Evolutionary conservation across 2,113 vertebrate species (phyloP).

Genomic region (Hymenochirus boettgeri): DNA sequence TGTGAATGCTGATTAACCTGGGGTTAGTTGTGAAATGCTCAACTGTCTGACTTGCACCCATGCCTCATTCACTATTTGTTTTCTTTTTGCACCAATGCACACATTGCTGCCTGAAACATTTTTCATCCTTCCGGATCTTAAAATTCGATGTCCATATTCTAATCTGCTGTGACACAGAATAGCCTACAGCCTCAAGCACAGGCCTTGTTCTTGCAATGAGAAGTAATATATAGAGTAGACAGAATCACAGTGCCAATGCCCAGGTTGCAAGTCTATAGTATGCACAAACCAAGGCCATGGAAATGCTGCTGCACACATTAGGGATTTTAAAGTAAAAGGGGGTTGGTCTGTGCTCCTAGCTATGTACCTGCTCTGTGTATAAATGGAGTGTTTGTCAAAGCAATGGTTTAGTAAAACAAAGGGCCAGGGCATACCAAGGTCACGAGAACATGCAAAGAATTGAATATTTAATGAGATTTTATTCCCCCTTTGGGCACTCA

Average conservation of each 20-base stretch:
- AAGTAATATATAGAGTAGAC: not conserved
- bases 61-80: no score
- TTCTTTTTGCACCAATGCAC: not conserved
- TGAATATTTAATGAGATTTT: conserved; percentile 33
- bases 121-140: not conserved
- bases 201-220: conserved; percentile 4
- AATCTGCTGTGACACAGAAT: conserved; percentile 27
- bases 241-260: conserved; percentile 19
- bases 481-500: conserved; percentile 14
- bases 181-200: conserved; percentile 18
- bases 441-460: conserved; percentile 33
- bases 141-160: no score
- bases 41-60: no score
- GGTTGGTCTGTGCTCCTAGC: conserved; percentile 8
- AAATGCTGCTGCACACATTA: conserved; percentile 27
- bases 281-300: conserved; percentile 18
- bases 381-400: conserved; percentile 32
- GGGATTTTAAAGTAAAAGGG: conserved; percentile 13
- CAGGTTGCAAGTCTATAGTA: conserved; percentile 14
- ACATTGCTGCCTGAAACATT: conserved; percentile 2
- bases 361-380: conserved; percentile 39
- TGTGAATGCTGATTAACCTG: not conserved
- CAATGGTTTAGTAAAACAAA: conserved; percentile 25
- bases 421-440: conserved; percentile 34
- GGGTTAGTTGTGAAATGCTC: not conserved